A percentile compares a stretch with the other conserved stretches of the same genome.
Conservation (phyloP, 2,113 vertebrate species). For the Elanoides forficatus region DNA sequence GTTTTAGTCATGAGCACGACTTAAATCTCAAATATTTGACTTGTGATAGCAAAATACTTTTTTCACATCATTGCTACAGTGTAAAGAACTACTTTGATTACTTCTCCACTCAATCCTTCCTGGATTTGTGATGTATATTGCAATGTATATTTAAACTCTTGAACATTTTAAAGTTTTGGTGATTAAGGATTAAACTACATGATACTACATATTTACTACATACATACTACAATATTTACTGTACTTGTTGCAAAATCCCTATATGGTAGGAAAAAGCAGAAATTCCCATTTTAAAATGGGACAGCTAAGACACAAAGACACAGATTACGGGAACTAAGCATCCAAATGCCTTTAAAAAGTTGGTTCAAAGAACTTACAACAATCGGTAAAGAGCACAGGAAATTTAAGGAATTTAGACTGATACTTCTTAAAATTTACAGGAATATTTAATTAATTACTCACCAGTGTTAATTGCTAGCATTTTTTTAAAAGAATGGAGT, state of each 20-base stretch:
- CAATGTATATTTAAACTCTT: not conserved
- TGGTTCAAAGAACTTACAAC: not conserved
- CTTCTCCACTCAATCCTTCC: not conserved
- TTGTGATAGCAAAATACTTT: not conserved
- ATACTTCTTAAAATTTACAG: not conserved
- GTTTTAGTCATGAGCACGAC: not conserved
- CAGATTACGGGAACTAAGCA: not conserved
- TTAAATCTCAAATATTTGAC: not conserved
- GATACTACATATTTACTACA: not conserved
- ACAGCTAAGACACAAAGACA: not conserved
- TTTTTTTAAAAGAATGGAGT: not conserved
- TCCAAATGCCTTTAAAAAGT: not conserved
- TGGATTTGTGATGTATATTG: not conserved
- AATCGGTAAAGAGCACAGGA: not conserved
- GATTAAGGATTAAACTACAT: not conserved
- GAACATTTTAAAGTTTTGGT: not conserved
- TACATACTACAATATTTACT: not conserved
- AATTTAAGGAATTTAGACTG: not conserved
- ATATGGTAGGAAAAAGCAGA: not conserved
- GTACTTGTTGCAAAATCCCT: not conserved
- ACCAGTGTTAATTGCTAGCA: not conserved
- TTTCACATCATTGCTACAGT: not conserved
- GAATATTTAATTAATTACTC: not conserved
- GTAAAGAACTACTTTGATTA: not conserved
- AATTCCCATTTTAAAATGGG: not conserved